Percentiles rank a stretch among this genome's conserved stretches.
Evolutionary conservation across 2,797 vertebrate species (phyloP).

Genomic region (Arctocebus calabarensis): DNA sequence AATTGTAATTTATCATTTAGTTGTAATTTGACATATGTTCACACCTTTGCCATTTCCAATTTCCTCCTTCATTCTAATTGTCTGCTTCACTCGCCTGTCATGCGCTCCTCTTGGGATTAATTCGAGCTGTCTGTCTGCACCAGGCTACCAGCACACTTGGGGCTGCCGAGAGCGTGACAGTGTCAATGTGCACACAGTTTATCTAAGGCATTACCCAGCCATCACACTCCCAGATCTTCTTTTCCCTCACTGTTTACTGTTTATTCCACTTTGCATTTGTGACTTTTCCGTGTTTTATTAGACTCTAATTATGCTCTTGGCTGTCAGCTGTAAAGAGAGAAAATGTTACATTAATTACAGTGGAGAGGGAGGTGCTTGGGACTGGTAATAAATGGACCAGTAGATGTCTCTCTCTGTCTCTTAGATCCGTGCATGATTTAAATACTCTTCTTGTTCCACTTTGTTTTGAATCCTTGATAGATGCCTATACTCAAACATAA

Average conservation of each 20-base stretch:
- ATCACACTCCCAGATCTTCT: conserved; percentile 86
- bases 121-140: conserved; percentile 99
- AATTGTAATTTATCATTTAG: conserved; percentile 99
- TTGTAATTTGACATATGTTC: conserved; percentile 99
- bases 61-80: conserved; percentile 99
- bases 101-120: conserved; percentile 98
- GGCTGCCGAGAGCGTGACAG: conserved; percentile 94
- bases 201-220: conserved; percentile 90
- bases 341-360: conserved; percentile 85
- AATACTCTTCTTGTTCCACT: conserved; percentile 70
- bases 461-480: conserved; percentile 49
- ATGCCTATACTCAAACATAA: conserved; percentile 1
- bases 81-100: conserved; percentile 98
- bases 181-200: conserved; percentile 93
- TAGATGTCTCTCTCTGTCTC: conserved; percentile 86
- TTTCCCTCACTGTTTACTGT: conserved; percentile 84
- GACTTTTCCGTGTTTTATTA: conserved; percentile 86
- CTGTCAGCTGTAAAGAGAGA: conserved; percentile 86
- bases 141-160: conserved; percentile 94
- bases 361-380: conserved; percentile 73
- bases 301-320: conserved; percentile 88
- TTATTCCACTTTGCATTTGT: conserved; percentile 82
- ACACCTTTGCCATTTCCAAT: conserved; percentile 98
- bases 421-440: conserved; percentile 63
- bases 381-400: conserved; percentile 78